Percentiles rank a stretch among this genome's conserved stretches.
Conservation (phyloP, 1,140 invertebrate genomes). For the Augochlora pura region DNA sequence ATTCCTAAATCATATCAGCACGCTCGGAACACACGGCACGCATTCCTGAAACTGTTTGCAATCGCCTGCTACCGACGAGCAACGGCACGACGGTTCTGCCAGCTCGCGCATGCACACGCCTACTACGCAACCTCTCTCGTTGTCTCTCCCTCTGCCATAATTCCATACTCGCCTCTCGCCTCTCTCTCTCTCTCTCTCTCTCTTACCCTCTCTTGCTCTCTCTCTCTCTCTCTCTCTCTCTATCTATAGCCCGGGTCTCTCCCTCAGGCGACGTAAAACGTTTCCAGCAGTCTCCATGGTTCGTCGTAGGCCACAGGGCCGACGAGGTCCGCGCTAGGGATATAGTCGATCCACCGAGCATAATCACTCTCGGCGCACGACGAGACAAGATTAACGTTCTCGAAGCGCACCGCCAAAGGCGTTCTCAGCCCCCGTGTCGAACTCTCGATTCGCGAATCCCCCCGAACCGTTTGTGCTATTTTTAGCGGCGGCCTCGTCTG, state of each 20-base stretch:
- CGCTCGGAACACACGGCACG: conserved; percentile 67
- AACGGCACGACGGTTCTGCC: conserved; percentile 12
- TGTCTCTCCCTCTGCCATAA: not conserved
- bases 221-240: conserved; percentile 14
- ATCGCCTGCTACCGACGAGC: conserved; percentile 34
- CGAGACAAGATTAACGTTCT: conserved; percentile 72
- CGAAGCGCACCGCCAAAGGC: conserved; percentile 33
- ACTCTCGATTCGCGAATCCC: conserved; percentile 13
- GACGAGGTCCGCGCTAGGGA: conserved; percentile 10
- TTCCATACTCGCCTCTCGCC: not conserved
- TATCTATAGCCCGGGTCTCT: conserved; percentile 6
- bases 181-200: conserved; percentile 3
- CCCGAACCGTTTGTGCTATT: too few species aligned
- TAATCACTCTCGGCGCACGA: conserved; percentile 69
- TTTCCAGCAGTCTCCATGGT: conserved; percentile 45
- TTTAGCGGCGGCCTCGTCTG: too few species aligned
- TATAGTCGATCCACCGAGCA: conserved; percentile 61
- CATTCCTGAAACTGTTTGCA: conserved; percentile 69
- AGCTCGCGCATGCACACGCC: conserved; percentile 7
- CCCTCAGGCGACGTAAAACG: conserved; percentile 56
- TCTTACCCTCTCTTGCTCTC: not conserved
- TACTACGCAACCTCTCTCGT: not conserved
- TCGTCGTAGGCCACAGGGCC: conserved; percentile 7
- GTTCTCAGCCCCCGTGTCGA: not conserved
- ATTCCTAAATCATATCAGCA: conserved; percentile 75